Evolutionary conservation across 1,140 invertebrate genomes (phyloP).

Genomic region (Pinna nobilis): DNA sequence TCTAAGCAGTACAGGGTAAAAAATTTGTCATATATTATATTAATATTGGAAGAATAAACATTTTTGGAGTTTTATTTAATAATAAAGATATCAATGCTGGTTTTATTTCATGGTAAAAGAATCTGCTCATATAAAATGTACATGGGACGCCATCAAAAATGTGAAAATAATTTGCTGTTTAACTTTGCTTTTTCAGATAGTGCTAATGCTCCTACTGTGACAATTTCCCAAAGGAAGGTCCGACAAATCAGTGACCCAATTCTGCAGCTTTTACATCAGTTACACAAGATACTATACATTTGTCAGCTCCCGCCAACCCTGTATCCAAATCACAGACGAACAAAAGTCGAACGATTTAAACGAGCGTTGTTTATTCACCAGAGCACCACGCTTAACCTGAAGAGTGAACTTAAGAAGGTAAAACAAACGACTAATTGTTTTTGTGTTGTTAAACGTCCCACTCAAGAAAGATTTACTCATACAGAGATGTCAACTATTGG

Average conservation of each 20-base stretch:
- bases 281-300: constrained; percentile 75
- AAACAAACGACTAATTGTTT: too few species aligned
- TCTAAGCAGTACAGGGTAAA: too few species aligned
- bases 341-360: constrained; percentile 71
- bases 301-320: constrained; percentile 72
- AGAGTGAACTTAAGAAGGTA: constrained; percentile 72
- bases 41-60: too few species aligned
- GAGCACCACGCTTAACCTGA: constrained; percentile 67
- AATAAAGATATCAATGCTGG: too few species aligned
- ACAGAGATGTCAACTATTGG: not conserved
- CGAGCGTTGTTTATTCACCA: constrained; percentile 68
- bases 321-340: constrained; percentile 62
- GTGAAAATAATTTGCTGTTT: too few species aligned
- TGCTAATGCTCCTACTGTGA: constrained; percentile 67
- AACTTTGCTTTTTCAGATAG: constrained; percentile 51
- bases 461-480: too few species aligned
- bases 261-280: constrained; percentile 70
- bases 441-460: too few species aligned
- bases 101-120: too few species aligned
- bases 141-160: too few species aligned
- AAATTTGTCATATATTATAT: too few species aligned
- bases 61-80: too few species aligned
- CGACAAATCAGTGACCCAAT: constrained; percentile 74
- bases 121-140: too few species aligned
- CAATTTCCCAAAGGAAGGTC: constrained; percentile 72